Percentiles rank a stretch among this genome's conserved stretches.
These are phyloP conservation scores for Halichondria panicea DNA, from an alignment of 37 sponge, comb jelly and placozoan species.

Conservation along the genomic window DNA sequence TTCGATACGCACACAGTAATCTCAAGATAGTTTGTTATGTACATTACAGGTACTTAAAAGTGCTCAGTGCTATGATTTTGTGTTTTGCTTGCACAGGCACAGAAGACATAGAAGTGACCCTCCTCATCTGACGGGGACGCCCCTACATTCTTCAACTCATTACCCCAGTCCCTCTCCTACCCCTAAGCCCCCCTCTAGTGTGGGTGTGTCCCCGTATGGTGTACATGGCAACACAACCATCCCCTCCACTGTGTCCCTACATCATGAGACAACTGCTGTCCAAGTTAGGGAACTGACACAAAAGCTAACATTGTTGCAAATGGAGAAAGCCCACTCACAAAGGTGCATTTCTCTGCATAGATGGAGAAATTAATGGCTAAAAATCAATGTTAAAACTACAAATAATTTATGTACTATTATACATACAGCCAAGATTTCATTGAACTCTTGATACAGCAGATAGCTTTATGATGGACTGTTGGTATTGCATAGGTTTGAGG, in stretches of 20 bases:
- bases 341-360: no score
- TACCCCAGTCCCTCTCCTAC: background rate
- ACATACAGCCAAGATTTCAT: background rate
- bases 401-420: no score
- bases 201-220: conserved; percentile 13
- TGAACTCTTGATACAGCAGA: background rate
- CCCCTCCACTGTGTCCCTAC: background rate
- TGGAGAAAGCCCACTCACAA: conserved; percentile 15
- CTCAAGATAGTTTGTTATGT: no score
- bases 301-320: conserved; percentile 3
- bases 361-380: no score
- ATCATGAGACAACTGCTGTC: background rate
- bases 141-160: background rate
- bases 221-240: no score
- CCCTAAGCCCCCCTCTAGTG: no score
- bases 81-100: background rate
- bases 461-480: background rate
- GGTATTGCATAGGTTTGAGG: conserved; percentile 21
- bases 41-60: no score
- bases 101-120: conserved; percentile 19
- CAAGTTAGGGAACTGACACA: background rate
- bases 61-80: background rate
- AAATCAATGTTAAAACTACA: no score
- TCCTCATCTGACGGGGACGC: background rate
- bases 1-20: no score